These are phyloP conservation scores for Tragelaphus scriptus DNA, from an alignment of 2,113 vertebrate species.

Conservation along the genomic window DNA sequence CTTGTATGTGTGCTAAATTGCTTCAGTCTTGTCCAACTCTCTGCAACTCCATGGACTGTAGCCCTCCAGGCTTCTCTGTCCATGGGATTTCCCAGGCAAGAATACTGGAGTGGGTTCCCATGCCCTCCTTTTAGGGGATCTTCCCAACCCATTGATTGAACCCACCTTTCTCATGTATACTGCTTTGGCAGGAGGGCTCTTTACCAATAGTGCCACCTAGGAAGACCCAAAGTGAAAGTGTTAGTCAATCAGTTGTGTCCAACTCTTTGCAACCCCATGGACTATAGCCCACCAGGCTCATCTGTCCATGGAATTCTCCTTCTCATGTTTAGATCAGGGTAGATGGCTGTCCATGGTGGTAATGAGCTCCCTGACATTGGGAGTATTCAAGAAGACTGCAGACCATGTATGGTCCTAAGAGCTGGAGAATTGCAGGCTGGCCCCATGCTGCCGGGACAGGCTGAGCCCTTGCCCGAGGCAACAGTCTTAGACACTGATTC, in stretches of 20 bases:
- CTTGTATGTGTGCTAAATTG: neutral
- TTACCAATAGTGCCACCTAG: neutral
- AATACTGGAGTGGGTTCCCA: neutral
- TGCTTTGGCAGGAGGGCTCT: neutral
- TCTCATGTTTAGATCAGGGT: neutral
- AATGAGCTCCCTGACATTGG: neutral
- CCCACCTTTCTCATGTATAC: neutral
- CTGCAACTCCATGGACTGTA: neutral
- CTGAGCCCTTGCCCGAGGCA: neutral
- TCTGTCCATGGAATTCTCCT: neutral
- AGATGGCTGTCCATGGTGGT: rapidly evolving
- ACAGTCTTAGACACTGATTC: neutral
- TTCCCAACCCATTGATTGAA: neutral
- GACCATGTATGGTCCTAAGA: neutral
- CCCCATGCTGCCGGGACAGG: rapidly evolving
- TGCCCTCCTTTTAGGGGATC: neutral
- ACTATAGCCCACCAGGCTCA: neutral
- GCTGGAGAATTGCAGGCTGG: neutral
- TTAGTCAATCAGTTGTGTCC: neutral
- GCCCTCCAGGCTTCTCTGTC: neutral
- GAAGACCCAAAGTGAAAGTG: neutral
- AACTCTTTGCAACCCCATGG: neutral
- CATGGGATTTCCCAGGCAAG: neutral
- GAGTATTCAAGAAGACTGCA: neutral
- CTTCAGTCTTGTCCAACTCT: neutral